Conservation (phyloP, 2,888 invertebrate species). For the Danaus chrysippus region DNA sequence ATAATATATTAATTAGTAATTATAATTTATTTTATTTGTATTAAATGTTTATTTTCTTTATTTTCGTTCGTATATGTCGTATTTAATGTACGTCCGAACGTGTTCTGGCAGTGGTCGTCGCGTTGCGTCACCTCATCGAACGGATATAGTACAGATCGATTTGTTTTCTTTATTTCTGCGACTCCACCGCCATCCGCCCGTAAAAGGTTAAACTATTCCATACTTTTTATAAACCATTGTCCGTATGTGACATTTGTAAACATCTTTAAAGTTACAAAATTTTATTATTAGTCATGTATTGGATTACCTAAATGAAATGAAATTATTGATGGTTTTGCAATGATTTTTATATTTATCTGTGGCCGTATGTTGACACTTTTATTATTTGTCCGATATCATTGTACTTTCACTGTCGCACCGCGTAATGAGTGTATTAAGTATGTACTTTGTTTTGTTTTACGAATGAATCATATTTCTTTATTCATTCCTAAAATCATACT, state of each 20-base stretch:
- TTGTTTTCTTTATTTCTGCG: conserved; percentile 53
- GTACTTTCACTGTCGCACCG: no score
- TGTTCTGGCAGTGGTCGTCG: conserved; percentile 19
- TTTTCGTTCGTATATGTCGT: conserved; percentile 3
- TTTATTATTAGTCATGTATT: not conserved
- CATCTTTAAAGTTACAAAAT: not conserved
- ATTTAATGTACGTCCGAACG: not conserved
- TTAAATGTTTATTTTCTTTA: conserved; percentile 6
- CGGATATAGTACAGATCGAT: conserved; percentile 64
- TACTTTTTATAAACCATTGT: not conserved
- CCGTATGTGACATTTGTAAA: conserved; percentile 1
- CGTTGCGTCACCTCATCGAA: conserved; percentile 55
- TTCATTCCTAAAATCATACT: no score
- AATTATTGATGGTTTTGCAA: no score
- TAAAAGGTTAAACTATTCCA: conserved; percentile 21
- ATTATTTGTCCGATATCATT: no score
- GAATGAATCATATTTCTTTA: no score
- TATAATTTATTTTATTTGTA: not conserved
- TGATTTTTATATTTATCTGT: no score
- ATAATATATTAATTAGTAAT: not conserved
- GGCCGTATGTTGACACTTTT: no score
- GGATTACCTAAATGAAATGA: no score
- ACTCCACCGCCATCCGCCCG: conserved; percentile 23
- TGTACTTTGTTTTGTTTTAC: no score
- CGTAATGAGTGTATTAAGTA: no score